Evolutionary conservation across 2,797 vertebrate species (phyloP).

Genomic region (Natrix natrix): DNA sequence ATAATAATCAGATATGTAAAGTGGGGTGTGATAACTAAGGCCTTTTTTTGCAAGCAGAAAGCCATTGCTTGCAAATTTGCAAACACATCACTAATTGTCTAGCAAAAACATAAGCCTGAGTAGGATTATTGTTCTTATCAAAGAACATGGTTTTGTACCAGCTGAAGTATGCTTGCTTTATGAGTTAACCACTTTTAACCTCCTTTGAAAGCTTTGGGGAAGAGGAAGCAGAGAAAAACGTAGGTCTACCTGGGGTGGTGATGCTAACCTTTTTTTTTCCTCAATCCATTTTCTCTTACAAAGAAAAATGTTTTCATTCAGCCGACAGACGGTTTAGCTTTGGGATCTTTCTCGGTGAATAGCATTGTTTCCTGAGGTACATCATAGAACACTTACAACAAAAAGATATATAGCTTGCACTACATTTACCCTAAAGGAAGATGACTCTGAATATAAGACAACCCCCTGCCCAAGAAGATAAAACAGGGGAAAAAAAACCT

Average conservation of each 20-base stretch:
- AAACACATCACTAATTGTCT: conserved; percentile 48
- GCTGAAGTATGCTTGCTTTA: conserved; percentile 16
- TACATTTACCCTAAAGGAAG: background rate
- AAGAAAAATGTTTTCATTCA: conserved; percentile 32
- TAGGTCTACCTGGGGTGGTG: background rate
- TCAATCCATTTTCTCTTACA: background rate
- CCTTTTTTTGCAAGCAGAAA: background rate
- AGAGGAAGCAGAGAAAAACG: background rate
- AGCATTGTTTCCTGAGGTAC: background rate
- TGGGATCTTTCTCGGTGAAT: conserved; percentile 27
- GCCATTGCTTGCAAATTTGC: background rate
- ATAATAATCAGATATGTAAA: conserved; percentile 19
- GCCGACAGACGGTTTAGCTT: conserved; percentile 27
- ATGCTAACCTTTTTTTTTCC: background rate
- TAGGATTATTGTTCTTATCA: conserved; percentile 29
- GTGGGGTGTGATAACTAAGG: background rate
- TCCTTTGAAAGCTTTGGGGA: conserved; percentile 25
- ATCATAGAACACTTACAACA: background rate
- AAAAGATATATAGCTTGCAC: background rate
- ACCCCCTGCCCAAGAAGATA: background rate
- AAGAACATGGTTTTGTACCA: conserved; percentile 47
- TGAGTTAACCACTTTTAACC: conserved; percentile 29
- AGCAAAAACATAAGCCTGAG: conserved; percentile 45
- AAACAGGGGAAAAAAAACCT: too few species aligned
- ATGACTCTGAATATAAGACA: background rate